phyloP scores from a whole-genome alignment of 1,140 invertebrate genomes.

The Gryllus bimaculatus region DNA sequence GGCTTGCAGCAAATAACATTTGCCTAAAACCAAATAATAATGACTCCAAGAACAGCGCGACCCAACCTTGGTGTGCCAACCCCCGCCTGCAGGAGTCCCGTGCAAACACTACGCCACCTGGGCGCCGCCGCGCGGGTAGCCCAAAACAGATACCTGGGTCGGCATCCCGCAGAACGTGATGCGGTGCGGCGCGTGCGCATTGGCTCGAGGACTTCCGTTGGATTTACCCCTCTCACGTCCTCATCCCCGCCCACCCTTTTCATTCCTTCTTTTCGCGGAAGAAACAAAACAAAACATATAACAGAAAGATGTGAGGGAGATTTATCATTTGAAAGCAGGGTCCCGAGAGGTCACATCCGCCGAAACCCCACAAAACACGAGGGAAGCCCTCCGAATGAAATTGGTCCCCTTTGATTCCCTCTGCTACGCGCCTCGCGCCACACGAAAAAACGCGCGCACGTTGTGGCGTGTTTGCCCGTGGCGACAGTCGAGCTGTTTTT shows the following conservation, averaged over 20 bases:
- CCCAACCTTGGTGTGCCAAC: no score
- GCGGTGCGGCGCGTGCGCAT: no score
- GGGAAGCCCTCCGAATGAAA: neutral
- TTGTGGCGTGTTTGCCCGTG: neutral
- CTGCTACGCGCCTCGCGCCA: neutral
- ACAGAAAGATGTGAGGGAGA: no score
- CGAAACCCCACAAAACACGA: neutral
- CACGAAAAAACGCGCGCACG: neutral
- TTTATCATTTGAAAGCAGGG: neutral
- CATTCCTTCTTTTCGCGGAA: neutral
- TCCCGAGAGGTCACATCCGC: neutral
- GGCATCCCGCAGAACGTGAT: neutral
- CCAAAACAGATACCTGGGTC: neutral
- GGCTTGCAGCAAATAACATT: no score
- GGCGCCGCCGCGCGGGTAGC: neutral
- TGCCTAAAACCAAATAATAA: no score
- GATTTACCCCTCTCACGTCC: no score
- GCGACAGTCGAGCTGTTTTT: constrained; percentile 3
- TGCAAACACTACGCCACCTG: no score
- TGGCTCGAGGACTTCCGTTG: no score
- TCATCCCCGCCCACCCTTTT: no score
- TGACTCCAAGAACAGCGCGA: no score
- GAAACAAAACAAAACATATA: no score
- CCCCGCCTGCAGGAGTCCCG: no score
- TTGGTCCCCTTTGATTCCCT: neutral